Percentiles rank a stretch among this genome's conserved stretches.
phyloP scores from a whole-genome alignment of 37 sponge, comb jelly and placozoan species.

The Halisarca cf. caerulea region DNA sequence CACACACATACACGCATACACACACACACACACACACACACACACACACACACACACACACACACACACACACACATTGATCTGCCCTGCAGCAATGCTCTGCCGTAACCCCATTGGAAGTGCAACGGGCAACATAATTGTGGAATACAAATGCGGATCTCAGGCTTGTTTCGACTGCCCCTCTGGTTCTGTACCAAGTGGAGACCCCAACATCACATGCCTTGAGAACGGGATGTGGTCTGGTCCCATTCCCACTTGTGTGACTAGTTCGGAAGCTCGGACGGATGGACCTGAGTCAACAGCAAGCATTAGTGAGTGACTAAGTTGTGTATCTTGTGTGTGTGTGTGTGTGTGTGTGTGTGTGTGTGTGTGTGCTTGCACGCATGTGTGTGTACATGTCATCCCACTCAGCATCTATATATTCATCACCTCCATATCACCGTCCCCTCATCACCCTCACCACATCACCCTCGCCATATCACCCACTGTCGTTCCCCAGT shows the following conservation, averaged over 20 bases:
- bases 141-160: conserved; percentile 20
- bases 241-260: neutral
- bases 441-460: too few relatives aligned
- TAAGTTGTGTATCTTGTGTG: neutral
- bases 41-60: too few relatives aligned
- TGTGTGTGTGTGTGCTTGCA: too few relatives aligned
- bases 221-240: conserved; percentile 17
- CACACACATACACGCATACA: neutral
- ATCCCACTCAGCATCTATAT: too few relatives aligned
- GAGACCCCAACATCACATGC: conserved; percentile 12
- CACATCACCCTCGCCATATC: too few relatives aligned
- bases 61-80: too few relatives aligned
- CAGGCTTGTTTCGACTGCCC: conserved; percentile 5
- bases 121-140: neutral
- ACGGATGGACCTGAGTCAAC: too few relatives aligned
- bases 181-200: neutral
- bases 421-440: too few relatives aligned
- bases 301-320: too few relatives aligned
- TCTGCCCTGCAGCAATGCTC: neutral
- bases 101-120: neutral
- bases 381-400: neutral
- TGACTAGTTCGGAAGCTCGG: neutral
- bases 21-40: neutral
- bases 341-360: neutral
- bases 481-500: too few relatives aligned